A percentile compares a stretch with the other conserved stretches of the same genome.
These are phyloP conservation scores for Alethe castanea DNA, from an alignment of 2,113 vertebrate genomes.

Conservation along the genomic window DNA sequence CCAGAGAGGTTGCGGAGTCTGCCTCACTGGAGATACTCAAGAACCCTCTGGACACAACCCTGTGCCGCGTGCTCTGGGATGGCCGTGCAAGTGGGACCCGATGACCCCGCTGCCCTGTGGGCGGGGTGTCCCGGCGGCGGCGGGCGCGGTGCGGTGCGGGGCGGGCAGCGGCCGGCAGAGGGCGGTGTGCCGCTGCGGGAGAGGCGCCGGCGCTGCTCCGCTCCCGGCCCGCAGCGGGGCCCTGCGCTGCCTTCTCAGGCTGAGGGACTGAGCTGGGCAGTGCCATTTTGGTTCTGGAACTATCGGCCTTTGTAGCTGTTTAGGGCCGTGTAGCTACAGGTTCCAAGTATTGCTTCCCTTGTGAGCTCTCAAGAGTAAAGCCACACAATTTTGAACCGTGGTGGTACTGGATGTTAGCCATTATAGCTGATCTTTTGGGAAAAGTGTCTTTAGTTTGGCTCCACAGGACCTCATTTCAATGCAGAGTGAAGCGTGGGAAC, in stretches of 20 bases:
- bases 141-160: too few species aligned
- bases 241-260: accelerated
- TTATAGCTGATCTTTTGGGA: neutral
- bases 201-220: accelerated
- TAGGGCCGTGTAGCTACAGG: accelerated
- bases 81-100: neutral
- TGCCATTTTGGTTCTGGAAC: accelerated
- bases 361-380: neutral
- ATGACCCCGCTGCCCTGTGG: accelerated
- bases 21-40: neutral
- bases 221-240: accelerated
- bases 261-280: accelerated
- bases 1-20: neutral
- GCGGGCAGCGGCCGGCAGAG: neutral
- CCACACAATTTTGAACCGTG: accelerated
- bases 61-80: neutral
- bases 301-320: accelerated
- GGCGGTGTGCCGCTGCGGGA: neutral
- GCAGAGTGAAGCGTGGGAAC: accelerated
- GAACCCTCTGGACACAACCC: accelerated
- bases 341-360: accelerated
- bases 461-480: accelerated
- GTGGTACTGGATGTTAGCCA: accelerated
- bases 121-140: neutral
- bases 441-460: neutral